Percentiles rank a stretch among this genome's conserved stretches.
phyloP scores from a whole-genome alignment of 2,113 vertebrate species.

The Myotis davidii region DNA sequence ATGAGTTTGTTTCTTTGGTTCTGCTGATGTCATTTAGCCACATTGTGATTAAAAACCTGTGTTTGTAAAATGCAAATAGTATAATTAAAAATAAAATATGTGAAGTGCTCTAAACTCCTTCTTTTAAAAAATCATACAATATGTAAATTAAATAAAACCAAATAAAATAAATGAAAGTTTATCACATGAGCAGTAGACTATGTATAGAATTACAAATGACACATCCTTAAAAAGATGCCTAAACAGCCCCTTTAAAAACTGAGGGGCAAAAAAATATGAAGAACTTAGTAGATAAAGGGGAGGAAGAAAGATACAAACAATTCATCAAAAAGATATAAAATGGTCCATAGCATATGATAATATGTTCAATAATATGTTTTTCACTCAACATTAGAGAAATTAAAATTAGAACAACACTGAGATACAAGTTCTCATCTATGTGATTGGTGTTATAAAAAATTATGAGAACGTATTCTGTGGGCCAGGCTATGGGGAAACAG shows the following conservation, averaged over 20 bases:
- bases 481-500: neutral
- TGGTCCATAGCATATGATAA: neutral
- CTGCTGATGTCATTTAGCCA: neutral
- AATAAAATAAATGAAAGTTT: neutral
- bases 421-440: neutral
- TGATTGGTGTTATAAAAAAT: neutral
- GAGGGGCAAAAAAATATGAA: neutral
- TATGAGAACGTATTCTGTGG: neutral
- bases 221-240: neutral
- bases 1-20: neutral
- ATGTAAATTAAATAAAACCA: neutral
- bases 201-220: neutral
- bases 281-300: neutral
- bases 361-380: neutral
- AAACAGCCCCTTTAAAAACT: neutral
- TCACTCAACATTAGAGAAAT: neutral
- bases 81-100: neutral
- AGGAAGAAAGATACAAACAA: neutral
- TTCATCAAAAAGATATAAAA: neutral
- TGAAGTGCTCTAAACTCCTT: neutral
- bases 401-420: neutral
- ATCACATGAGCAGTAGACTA: neutral
- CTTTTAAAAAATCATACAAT: neutral
- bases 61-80: constrained; percentile 21
- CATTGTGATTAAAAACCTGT: neutral